These are phyloP conservation scores for Phymanthus crucifer DNA, from an alignment of 92 coral and sea anemone species.

Conservation along the genomic window DNA sequence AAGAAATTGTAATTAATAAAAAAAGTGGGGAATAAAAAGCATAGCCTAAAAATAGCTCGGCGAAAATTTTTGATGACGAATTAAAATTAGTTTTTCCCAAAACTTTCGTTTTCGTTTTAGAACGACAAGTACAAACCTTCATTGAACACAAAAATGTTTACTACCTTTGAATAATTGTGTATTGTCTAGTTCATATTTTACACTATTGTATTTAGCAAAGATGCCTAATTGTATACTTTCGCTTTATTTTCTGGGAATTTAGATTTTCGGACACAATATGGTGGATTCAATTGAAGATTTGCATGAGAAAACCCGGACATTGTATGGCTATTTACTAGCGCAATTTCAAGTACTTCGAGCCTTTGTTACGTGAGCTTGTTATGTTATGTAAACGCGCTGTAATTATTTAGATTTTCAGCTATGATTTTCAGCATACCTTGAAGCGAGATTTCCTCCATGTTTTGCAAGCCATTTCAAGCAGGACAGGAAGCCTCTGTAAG, in stretches of 20 bases:
- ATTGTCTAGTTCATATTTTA: slow-evolving; percentile 10
- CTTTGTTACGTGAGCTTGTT: not conserved
- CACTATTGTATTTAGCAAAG: not conserved
- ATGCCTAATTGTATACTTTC: not conserved
- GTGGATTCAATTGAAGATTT: not conserved
- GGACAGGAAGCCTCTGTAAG: slow-evolving; percentile 63
- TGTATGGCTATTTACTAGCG: not conserved
- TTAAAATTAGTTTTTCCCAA: not conserved
- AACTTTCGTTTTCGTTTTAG: not conserved
- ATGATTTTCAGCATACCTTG: slow-evolving; percentile 48
- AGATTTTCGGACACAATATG: not conserved
- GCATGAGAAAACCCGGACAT: not conserved
- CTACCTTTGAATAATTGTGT: not conserved
- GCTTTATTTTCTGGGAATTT: not conserved
- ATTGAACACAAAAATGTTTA: not conserved
- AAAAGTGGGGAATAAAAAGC: not conserved
- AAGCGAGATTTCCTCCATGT: slow-evolving; percentile 66
- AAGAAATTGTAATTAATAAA: no score
- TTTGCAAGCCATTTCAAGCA: slow-evolving; percentile 81
- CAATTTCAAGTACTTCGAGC: not conserved
- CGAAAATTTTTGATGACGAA: not conserved
- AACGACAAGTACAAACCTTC: not conserved
- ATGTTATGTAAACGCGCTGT: not conserved
- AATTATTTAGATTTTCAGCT: not conserved
- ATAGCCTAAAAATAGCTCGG: not conserved